phyloP scores from a whole-genome alignment of 2,888 invertebrate species.

The Nyleta sp. region DNA sequence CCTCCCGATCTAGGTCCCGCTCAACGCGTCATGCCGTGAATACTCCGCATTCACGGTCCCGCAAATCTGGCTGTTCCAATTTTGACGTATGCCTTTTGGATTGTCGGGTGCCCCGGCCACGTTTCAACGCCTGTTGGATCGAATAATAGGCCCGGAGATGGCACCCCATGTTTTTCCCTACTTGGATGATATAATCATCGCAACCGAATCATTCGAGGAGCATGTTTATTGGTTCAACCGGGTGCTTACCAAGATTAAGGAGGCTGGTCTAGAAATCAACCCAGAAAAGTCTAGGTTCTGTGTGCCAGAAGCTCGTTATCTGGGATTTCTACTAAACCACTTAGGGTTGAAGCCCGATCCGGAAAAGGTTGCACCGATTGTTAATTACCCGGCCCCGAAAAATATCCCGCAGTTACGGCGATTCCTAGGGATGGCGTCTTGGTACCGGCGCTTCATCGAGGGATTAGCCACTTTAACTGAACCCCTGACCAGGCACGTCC shows the following conservation, averaged over 20 bases:
- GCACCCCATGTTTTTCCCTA: background rate
- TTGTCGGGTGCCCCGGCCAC: background rate
- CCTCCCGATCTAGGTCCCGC: too few relatives aligned
- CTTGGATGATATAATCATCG: background rate
- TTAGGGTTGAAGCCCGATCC: background rate
- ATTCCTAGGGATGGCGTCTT: background rate
- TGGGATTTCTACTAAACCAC: background rate
- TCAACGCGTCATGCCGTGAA: too few relatives aligned
- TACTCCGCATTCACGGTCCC: too few relatives aligned
- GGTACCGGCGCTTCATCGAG: background rate
- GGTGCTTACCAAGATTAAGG: background rate
- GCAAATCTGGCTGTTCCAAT: too few relatives aligned
- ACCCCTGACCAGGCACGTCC: background rate
- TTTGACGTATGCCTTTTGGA: background rate
- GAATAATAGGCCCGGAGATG: background rate
- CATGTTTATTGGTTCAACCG: background rate
- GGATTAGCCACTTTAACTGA: background rate
- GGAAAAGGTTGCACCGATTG: background rate
- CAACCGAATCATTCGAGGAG: background rate
- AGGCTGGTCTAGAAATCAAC: background rate
- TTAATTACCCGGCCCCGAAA: background rate
- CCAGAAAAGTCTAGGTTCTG: background rate
- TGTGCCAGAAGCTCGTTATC: too few relatives aligned
- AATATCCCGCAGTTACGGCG: background rate
- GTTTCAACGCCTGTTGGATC: slow-evolving; percentile 8